These are phyloP conservation scores for Macrostomum lignano DNA, from an alignment of 1,140 invertebrate species.

Conservation along the genomic window DNA sequence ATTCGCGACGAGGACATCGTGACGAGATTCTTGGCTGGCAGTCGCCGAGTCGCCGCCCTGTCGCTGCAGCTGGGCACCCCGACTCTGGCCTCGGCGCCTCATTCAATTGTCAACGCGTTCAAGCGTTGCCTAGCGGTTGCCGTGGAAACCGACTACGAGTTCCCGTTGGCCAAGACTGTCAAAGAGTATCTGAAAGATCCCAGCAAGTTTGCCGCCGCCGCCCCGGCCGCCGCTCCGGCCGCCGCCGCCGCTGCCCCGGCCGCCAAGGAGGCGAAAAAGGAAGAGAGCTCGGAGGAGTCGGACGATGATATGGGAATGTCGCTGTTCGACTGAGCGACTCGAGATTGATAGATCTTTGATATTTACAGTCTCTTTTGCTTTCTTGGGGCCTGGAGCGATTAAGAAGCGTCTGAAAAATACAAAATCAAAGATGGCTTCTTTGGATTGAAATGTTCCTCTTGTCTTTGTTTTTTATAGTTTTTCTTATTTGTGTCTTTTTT, in stretches of 20 bases:
- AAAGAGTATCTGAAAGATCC: constrained; percentile 44
- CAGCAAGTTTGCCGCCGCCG: constrained; percentile 48
- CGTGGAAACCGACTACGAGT: constrained; percentile 69
- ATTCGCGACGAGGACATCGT: constrained; percentile 83
- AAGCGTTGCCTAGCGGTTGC: constrained; percentile 87
- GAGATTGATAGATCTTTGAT: no score
- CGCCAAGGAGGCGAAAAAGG: constrained; percentile 33
- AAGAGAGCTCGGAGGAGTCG: constrained; percentile 37
- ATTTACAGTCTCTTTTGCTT: no score
- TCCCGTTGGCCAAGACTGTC: constrained; percentile 54
- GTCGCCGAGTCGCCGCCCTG: constrained; percentile 38
- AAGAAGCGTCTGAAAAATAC: no score
- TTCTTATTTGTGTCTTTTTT: no score
- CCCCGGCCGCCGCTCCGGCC: constrained; percentile 34
- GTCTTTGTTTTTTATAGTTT: no score
- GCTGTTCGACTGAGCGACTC: constrained; percentile 31
- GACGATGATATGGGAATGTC: constrained; percentile 69
- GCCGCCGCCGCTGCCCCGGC: constrained; percentile 33
- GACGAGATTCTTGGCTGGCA: constrained; percentile 48
- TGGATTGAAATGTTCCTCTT: no score
- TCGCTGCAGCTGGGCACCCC: constrained; percentile 77
- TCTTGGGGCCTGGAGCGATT: no score
- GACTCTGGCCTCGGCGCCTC: constrained; percentile 72
- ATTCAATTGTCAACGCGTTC: constrained; percentile 85
- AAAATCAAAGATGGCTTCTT: no score